Evolutionary conservation across 2,888 invertebrate genomes (phyloP).

Genomic region (Hydriomena furcata): DNA sequence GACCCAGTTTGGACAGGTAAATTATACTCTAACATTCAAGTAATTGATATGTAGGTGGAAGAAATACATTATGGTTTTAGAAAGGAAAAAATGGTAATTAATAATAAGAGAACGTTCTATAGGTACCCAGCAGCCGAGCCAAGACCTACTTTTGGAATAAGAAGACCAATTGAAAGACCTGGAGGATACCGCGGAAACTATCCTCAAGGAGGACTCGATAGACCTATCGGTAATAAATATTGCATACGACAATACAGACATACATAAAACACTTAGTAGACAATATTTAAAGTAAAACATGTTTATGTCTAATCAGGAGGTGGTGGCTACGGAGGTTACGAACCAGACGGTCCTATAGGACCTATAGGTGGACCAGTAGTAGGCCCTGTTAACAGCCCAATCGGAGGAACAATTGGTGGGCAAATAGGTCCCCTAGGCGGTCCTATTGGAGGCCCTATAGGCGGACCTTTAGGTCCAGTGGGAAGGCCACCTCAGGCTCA

Average conservation of each 20-base stretch:
- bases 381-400: slow-evolving; percentile 53
- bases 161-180: slow-evolving; percentile 68
- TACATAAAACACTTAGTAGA: too few relatives aligned
- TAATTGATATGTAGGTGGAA: background rate
- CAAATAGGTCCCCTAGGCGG: slow-evolving; percentile 45
- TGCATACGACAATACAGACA: too few relatives aligned
- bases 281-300: too few relatives aligned
- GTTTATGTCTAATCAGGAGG: slow-evolving; percentile 20
- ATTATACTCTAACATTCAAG: background rate
- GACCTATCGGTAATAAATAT: slow-evolving; percentile 63
- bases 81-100: too few relatives aligned
- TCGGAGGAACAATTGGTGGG: slow-evolving; percentile 42
- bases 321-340: slow-evolving; percentile 63
- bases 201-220: slow-evolving; percentile 68
- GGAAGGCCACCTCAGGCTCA: slow-evolving; percentile 63
- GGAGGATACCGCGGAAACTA: slow-evolving; percentile 81
- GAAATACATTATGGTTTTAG: too few relatives aligned
- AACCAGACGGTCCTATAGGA: slow-evolving; percentile 66
- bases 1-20: slow-evolving; percentile 76
- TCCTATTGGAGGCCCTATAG: slow-evolving; percentile 61
- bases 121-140: slow-evolving; percentile 74
- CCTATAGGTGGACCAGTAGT: slow-evolving; percentile 54
- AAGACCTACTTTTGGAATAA: slow-evolving; percentile 64
- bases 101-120: slow-evolving; percentile 7
- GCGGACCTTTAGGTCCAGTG: slow-evolving; percentile 59